These are phyloP conservation scores for Bambusicola thoracicus DNA, from an alignment of 2,113 vertebrate species.

Conservation along the genomic window DNA sequence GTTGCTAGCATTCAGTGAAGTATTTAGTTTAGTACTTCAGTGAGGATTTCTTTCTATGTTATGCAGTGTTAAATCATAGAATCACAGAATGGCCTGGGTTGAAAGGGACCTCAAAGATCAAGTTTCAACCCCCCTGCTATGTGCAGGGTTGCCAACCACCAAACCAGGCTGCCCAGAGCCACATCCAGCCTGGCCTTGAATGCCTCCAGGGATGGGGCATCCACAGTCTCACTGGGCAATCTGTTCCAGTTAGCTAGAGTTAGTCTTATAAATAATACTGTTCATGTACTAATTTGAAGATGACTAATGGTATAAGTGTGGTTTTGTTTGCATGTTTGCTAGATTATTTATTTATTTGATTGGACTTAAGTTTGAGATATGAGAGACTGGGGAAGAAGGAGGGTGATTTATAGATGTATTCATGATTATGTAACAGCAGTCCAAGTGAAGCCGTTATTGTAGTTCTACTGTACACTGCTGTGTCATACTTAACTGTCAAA, in stretches of 20 bases:
- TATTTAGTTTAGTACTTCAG: background rate
- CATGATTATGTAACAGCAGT: background rate
- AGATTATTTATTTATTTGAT: background rate
- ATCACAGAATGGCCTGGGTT: too few relatives aligned
- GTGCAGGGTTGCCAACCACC: too few relatives aligned
- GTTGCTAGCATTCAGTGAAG: background rate
- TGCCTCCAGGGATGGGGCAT: too few relatives aligned
- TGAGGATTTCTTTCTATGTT: background rate
- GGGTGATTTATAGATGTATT: background rate
- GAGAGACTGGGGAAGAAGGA: background rate
- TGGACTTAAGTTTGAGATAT: background rate
- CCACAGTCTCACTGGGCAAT: too few relatives aligned
- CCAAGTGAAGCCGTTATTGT: background rate
- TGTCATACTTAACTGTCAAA: background rate
- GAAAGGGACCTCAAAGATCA: too few relatives aligned
- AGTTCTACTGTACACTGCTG: background rate
- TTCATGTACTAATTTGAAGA: background rate
- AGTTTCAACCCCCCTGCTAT: too few relatives aligned
- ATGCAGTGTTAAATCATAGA: background rate
- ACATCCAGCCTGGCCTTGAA: too few relatives aligned
- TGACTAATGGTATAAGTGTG: fast-evolving
- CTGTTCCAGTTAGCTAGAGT: background rate
- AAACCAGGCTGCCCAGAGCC: too few relatives aligned
- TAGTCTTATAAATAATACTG: background rate
- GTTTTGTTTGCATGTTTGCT: background rate